phyloP scores from a whole-genome alignment of 92 coral and sea anemone genomes.

The Virgularia gustaviana region DNA sequence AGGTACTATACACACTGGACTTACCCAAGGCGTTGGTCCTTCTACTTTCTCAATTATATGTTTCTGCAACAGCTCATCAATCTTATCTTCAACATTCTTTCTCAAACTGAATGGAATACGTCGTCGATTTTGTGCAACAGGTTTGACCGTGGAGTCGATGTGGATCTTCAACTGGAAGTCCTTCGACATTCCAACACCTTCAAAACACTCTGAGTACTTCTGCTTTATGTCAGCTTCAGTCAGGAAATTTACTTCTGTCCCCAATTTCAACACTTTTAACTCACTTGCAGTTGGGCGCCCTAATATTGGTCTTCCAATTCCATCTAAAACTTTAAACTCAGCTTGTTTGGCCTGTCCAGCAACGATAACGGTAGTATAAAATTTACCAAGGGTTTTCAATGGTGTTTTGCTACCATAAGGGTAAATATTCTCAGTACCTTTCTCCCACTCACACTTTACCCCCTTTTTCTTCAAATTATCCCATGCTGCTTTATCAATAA shows the following conservation, averaged over 20 bases:
- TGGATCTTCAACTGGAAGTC: conserved; percentile 9
- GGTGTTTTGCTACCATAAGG: conserved; percentile 45
- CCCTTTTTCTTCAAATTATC: conserved; percentile 39
- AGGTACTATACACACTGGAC: too few relatives aligned
- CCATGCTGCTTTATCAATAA: conserved; percentile 37
- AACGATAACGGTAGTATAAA: conserved; percentile 4
- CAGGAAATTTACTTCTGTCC: not conserved
- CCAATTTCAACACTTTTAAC: not conserved
- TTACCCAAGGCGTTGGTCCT: too few relatives aligned
- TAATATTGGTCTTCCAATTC: conserved; percentile 20
- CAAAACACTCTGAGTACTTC: too few relatives aligned
- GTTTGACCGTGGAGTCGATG: not conserved
- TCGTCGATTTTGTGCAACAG: conserved; percentile 5
- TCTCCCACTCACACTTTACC: conserved; percentile 40
- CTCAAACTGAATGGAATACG: too few relatives aligned
- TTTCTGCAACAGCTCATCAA: not conserved
- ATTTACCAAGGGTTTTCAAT: conserved; percentile 34
- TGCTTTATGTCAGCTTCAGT: too few relatives aligned
- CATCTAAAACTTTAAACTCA: conserved; percentile 27
- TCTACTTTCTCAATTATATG: conserved; percentile 11
- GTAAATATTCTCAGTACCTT: conserved; percentile 23
- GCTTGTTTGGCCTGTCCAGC: conserved; percentile 1
- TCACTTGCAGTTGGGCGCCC: too few relatives aligned
- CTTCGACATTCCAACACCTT: conserved; percentile 2
- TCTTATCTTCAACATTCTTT: conserved; percentile 15